Evolutionary conservation across 2,888 invertebrate genomes (phyloP).

Genomic region (Andrena praecox): DNA sequence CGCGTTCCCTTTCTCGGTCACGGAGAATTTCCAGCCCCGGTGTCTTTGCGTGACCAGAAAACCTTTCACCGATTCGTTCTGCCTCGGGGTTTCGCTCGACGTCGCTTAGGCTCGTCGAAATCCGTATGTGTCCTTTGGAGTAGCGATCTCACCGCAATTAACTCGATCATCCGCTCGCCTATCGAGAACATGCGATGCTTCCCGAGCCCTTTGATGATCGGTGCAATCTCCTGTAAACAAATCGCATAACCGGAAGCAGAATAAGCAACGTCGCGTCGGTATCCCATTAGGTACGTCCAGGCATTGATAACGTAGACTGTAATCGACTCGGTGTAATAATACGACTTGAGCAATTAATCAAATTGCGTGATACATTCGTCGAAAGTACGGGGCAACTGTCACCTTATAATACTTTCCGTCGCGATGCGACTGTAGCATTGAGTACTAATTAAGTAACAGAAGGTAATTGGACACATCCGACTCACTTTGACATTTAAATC

Average conservation of each 20-base stretch:
- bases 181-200: neutral
- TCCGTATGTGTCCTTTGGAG: neutral
- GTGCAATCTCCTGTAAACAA: conserved; percentile 16
- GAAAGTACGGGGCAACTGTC: neutral
- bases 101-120: neutral
- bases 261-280: conserved; percentile 1
- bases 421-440: neutral
- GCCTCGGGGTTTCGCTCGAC: conserved; percentile 14
- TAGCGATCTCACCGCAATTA: neutral
- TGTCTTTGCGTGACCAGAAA: conserved; percentile 40
- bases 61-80: conserved; percentile 50
- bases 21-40: conserved; percentile 17
- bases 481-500: neutral
- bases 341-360: conserved; percentile 21
- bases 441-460: conserved; percentile 12
- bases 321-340: conserved; percentile 10
- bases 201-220: neutral
- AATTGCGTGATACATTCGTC: neutral
- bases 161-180: neutral
- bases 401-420: neutral
- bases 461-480: neutral
- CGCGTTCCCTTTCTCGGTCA: conserved; percentile 44
- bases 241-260: conserved; percentile 25
- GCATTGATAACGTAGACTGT: conserved; percentile 14
- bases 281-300: neutral